Evolutionary conservation across 2,888 invertebrate species (phyloP).

Genomic region (Drosophila phalerata): DNA sequence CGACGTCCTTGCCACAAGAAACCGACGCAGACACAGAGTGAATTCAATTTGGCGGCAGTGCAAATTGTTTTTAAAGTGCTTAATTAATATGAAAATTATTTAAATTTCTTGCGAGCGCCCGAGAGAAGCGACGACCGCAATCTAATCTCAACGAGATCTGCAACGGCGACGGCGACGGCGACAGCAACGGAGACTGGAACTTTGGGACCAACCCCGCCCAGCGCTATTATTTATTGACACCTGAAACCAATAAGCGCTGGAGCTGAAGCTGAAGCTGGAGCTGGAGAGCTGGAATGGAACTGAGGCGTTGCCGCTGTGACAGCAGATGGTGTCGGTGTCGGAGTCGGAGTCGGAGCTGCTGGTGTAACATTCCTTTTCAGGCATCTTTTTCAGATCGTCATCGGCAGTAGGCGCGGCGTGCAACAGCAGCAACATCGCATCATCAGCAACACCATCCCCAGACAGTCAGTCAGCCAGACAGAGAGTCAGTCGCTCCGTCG

Average conservation of each 20-base stretch:
- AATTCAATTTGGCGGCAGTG: slow-evolving; percentile 46
- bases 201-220: slow-evolving; percentile 28
- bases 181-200: slow-evolving; percentile 39
- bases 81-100: slow-evolving; percentile 78
- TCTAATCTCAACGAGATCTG: slow-evolving; percentile 83
- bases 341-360: slow-evolving; percentile 39
- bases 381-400: slow-evolving; percentile 58
- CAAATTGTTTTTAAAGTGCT: slow-evolving; percentile 79
- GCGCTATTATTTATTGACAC: slow-evolving; percentile 84
- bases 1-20: slow-evolving; percentile 3
- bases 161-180: slow-evolving; percentile 47
- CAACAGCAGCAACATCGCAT: slow-evolving; percentile 25
- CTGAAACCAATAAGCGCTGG: slow-evolving; percentile 78
- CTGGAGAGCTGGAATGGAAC: slow-evolving; percentile 23
- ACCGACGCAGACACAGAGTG: background rate
- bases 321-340: slow-evolving; percentile 77
- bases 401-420: slow-evolving; percentile 46
- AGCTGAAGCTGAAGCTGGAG: slow-evolving; percentile 9
- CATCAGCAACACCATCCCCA: slow-evolving; percentile 60
- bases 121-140: slow-evolving; percentile 37
- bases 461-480: background rate
- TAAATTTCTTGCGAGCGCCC: slow-evolving; percentile 50
- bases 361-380: slow-evolving; percentile 65
- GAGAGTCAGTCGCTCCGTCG: slow-evolving; percentile 15
- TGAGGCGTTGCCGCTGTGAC: slow-evolving; percentile 76